These are phyloP conservation scores for Tribolium castaneum DNA, from an alignment of 1,140 invertebrate genomes.

Conservation along the genomic window DNA sequence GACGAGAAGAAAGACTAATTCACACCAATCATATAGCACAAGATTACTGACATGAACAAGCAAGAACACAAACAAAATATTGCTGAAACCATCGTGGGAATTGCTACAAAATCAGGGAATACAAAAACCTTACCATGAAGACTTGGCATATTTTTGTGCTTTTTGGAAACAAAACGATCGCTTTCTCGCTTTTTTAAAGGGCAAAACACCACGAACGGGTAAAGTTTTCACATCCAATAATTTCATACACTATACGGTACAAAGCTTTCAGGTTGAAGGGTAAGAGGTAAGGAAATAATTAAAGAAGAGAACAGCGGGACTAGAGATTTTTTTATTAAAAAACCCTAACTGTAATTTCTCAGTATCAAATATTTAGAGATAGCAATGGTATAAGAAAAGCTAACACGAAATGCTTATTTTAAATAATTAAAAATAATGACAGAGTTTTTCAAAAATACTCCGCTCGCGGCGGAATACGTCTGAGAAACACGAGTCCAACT, in stretches of 20 bases:
- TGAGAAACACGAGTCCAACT: constrained; percentile 47
- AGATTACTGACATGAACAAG: constrained; percentile 43
- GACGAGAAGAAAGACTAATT: constrained; percentile 45
- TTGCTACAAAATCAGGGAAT: constrained; percentile 39
- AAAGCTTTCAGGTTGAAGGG: constrained; percentile 34
- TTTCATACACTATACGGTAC: constrained; percentile 48
- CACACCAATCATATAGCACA: constrained; percentile 52
- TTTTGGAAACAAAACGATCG: constrained; percentile 44
- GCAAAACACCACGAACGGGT: constrained; percentile 37
- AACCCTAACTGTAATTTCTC: constrained; percentile 60
- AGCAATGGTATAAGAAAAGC: constrained; percentile 60
- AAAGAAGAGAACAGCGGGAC: constrained; percentile 61
- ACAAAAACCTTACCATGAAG: constrained; percentile 43
- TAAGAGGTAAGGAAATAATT: constrained; percentile 43
- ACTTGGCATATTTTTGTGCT: constrained; percentile 48
- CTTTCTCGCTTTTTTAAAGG: constrained; percentile 35
- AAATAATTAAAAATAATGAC: constrained; percentile 43
- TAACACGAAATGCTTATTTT: constrained; percentile 55
- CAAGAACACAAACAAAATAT: constrained; percentile 36
- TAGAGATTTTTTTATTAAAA: constrained; percentile 63
- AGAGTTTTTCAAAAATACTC: constrained; percentile 16
- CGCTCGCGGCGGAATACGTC: constrained; percentile 17
- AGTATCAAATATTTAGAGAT: constrained; percentile 60
- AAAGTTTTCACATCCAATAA: constrained; percentile 53
- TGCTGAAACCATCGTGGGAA: constrained; percentile 34